These are phyloP conservation scores for Eutolmus rufibarbis DNA, from an alignment of 2,888 invertebrate genomes.

Conservation along the genomic window DNA sequence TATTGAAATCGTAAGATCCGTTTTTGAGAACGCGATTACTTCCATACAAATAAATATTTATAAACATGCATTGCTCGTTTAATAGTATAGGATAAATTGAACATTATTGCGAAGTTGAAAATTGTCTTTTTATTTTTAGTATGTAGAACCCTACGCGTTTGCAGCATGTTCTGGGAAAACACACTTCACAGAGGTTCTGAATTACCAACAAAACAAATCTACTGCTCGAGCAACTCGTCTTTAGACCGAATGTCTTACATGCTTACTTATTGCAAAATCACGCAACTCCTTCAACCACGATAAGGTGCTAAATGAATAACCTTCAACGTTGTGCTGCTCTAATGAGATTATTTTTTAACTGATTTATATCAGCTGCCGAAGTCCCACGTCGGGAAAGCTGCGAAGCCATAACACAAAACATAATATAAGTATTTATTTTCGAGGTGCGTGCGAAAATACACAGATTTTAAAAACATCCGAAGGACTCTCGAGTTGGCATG, in stretches of 20 bases:
- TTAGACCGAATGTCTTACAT: not conserved
- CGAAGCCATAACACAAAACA: not conserved
- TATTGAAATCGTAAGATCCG: no score
- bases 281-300: not conserved
- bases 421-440: slow-evolving; percentile 4
- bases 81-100: no score
- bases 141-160: no score
- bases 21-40: no score
- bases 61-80: no score
- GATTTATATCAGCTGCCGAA: not conserved
- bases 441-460: not conserved
- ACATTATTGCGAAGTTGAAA: no score
- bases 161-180: no score
- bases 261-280: not conserved
- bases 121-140: no score
- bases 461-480: not conserved
- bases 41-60: no score
- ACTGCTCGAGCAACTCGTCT: not conserved
- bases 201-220: no score
- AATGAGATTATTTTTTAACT: not conserved
- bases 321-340: not conserved
- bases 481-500: not conserved
- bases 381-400: not conserved
- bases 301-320: not conserved
- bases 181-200: no score